These are phyloP conservation scores for Prorops nasuta DNA, from an alignment of 1,140 invertebrate species.

Conservation along the genomic window DNA sequence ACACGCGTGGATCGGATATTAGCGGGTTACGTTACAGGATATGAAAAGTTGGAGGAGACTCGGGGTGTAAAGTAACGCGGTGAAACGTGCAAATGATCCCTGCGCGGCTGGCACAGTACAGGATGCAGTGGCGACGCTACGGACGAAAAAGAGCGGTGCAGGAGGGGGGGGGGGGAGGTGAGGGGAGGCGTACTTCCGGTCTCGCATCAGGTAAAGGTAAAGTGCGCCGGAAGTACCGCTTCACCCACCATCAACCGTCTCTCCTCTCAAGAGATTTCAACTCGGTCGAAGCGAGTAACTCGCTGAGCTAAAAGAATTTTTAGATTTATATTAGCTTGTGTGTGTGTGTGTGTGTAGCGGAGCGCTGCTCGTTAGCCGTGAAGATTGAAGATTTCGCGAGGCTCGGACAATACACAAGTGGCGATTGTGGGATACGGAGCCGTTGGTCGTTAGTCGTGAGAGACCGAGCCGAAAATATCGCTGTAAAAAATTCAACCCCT, in stretches of 20 bases:
- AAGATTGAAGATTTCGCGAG: conserved; percentile 36
- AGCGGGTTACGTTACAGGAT: too few relatives aligned
- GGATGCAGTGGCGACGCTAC: conserved; percentile 1
- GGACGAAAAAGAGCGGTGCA: not conserved
- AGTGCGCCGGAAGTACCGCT: conserved; percentile 29
- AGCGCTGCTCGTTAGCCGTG: conserved; percentile 24
- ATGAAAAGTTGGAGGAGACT: too few relatives aligned
- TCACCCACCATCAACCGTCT: conserved; percentile 22
- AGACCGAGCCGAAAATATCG: too few relatives aligned
- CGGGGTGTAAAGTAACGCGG: not conserved
- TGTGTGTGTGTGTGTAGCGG: too few relatives aligned
- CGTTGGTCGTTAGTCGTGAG: not conserved
- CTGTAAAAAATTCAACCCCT: too few relatives aligned
- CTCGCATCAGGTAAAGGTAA: conserved; percentile 35
- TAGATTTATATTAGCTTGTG: too few relatives aligned
- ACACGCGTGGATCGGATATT: too few relatives aligned
- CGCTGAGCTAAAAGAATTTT: too few relatives aligned
- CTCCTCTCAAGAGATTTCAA: too few relatives aligned
- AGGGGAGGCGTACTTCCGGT: conserved; percentile 22
- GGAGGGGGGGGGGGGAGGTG: not conserved
- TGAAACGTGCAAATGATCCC: too few relatives aligned
- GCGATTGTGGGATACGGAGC: not conserved
- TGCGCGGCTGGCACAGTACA: too few relatives aligned
- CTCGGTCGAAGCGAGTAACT: too few relatives aligned
- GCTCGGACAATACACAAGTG: not conserved